Conservation (phyloP, 2,113 vertebrate species). For the Microtus ochrogaster region DNA sequence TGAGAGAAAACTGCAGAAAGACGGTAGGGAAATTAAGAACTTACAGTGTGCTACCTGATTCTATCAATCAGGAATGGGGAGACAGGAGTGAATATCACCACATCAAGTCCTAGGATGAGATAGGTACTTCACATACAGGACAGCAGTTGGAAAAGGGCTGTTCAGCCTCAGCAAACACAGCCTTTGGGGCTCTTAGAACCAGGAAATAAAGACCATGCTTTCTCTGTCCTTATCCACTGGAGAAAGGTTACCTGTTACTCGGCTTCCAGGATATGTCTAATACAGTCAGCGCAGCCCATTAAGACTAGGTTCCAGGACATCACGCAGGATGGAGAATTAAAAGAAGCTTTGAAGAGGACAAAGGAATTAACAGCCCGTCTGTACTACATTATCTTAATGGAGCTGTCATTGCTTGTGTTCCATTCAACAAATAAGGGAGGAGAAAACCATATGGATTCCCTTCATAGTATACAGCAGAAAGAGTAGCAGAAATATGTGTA, state of each 20-base stretch:
- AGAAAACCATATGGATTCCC: background rate
- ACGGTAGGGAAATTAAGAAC: background rate
- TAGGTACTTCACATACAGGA: background rate
- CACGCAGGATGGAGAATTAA: background rate
- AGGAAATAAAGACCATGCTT: background rate
- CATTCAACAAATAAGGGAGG: background rate
- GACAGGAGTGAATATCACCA: background rate
- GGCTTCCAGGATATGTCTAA: background rate
- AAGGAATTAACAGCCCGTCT: background rate
- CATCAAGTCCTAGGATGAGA: no score
- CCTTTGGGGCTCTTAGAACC: background rate
- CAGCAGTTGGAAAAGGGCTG: accelerated
- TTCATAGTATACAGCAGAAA: background rate
- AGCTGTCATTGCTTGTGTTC: background rate
- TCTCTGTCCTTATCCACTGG: background rate
- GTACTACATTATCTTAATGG: background rate
- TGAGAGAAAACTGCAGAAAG: background rate
- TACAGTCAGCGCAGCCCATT: background rate
- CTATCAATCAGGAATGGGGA: no score
- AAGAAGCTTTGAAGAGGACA: background rate
- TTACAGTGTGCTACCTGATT: background rate
- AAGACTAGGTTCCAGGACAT: background rate
- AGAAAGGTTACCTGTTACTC: background rate
- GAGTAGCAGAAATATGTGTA: background rate
- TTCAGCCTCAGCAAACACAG: background rate